Evolutionary conservation across 2,888 invertebrate species (phyloP).

Genomic region (Pammene fasciana): DNA sequence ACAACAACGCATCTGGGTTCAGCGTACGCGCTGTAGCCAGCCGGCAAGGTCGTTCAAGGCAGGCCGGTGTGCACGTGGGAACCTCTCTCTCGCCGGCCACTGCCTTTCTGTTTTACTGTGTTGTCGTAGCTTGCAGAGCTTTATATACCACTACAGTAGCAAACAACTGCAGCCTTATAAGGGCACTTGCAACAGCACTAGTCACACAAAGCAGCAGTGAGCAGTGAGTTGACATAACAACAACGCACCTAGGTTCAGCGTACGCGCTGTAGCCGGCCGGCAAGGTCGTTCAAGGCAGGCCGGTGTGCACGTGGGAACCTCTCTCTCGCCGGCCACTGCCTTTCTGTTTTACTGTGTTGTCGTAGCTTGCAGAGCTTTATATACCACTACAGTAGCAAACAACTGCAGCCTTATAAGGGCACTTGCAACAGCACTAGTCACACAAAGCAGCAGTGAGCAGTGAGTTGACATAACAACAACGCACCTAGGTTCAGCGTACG

Average conservation of each 20-base stretch:
- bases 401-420: no score
- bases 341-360: slow-evolving; percentile 39
- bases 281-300: slow-evolving; percentile 81
- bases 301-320: slow-evolving; percentile 69
- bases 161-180: no score
- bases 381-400: no score
- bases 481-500: slow-evolving; percentile 43
- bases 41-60: slow-evolving; percentile 80
- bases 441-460: no score
- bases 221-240: no score
- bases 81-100: slow-evolving; percentile 46
- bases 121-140: slow-evolving; percentile 1
- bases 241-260: slow-evolving; percentile 39
- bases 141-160: no score
- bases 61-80: slow-evolving; percentile 73
- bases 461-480: no score
- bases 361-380: not conserved
- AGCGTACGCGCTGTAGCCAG: slow-evolving; percentile 47
- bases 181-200: no score
- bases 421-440: no score
- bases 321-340: slow-evolving; percentile 43
- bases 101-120: slow-evolving; percentile 41
- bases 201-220: no score
- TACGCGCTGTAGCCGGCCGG: slow-evolving; percentile 50
- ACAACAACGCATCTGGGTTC: not conserved